These are phyloP conservation scores for Percopsis omiscomaycus DNA, from an alignment of 2,797 vertebrate species.

Conservation along the genomic window DNA sequence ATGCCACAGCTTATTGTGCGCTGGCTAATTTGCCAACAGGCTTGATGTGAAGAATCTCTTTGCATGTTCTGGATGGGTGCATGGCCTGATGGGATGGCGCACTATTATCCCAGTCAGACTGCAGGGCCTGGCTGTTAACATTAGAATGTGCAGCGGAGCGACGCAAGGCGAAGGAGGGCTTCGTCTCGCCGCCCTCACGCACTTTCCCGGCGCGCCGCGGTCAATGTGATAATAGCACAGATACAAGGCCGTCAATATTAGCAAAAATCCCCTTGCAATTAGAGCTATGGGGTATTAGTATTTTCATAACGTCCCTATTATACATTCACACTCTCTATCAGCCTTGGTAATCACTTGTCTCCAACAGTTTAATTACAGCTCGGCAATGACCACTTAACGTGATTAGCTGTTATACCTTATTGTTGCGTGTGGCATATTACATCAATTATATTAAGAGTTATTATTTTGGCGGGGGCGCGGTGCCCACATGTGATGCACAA, in stretches of 20 bases:
- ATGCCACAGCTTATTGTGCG: conserved; percentile 69
- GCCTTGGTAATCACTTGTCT: conserved; percentile 80
- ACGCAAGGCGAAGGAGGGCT: conserved; percentile 59
- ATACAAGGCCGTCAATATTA: conserved; percentile 65
- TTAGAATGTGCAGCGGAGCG: conserved; percentile 70
- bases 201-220: conserved; percentile 50
- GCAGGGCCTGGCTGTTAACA: conserved; percentile 73
- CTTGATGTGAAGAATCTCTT: conserved; percentile 73
- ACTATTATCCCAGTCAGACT: conserved; percentile 72
- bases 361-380: conserved; percentile 83
- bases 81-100: conserved; percentile 73
- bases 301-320: conserved; percentile 79
- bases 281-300: conserved; percentile 73
- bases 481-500: conserved; percentile 57
- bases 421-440: conserved; percentile 77
- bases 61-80: conserved; percentile 73
- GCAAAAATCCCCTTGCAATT: conserved; percentile 63
- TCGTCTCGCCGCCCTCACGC: conserved; percentile 55
- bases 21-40: conserved; percentile 72
- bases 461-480: conserved; percentile 67
- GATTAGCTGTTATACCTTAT: conserved; percentile 83
- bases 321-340: conserved; percentile 76
- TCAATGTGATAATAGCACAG: conserved; percentile 59
- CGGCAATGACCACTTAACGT: conserved; percentile 79
- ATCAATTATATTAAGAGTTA: conserved; percentile 78